Conservation (phyloP, 2,888 invertebrate species). For the Geophilus truncorum region DNA sequence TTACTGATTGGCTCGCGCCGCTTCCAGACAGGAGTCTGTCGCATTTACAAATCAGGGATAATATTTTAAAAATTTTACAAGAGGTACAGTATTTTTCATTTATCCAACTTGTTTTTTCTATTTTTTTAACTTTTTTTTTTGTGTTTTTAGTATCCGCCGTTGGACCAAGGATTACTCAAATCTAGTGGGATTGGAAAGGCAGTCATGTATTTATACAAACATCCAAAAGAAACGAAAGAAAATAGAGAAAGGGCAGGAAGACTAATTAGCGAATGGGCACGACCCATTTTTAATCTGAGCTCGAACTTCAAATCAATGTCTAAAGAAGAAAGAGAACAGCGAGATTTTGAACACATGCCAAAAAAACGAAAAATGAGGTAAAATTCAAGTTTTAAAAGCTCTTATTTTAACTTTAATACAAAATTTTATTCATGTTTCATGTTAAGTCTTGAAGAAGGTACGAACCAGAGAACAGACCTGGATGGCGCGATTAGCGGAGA, state of each 20-base stretch:
- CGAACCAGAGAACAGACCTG: constrained; percentile 55
- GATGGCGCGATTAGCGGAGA: constrained; percentile 58
- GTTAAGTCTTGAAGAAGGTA: constrained; percentile 35
- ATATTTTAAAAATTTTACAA: constrained; percentile 59
- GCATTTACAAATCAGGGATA: constrained; percentile 84
- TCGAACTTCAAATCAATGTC: constrained; percentile 84
- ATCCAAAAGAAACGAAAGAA: constrained; percentile 90
- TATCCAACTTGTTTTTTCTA: not conserved
- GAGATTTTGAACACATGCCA: constrained; percentile 83
- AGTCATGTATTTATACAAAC: constrained; percentile 98
- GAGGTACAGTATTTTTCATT: constrained; percentile 43
- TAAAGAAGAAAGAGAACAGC: constrained; percentile 86
- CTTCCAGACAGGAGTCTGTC: constrained; percentile 96
- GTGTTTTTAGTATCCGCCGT: constrained; percentile 69
- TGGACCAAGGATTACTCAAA: constrained; percentile 83
- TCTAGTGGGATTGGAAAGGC: constrained; percentile 98
- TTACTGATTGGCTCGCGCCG: constrained; percentile 97
- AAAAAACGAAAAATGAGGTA: constrained; percentile 51
- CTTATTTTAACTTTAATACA: not conserved
- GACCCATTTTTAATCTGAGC: constrained; percentile 94
- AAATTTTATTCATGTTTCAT: not conserved
- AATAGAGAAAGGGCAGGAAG: constrained; percentile 86
- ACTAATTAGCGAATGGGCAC: constrained; percentile 94
- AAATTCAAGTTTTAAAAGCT: not conserved
- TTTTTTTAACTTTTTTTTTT: not conserved